These are phyloP conservation scores for Tetheella fluctuosa DNA, from an alignment of 2,888 invertebrate genomes.

Conservation along the genomic window DNA sequence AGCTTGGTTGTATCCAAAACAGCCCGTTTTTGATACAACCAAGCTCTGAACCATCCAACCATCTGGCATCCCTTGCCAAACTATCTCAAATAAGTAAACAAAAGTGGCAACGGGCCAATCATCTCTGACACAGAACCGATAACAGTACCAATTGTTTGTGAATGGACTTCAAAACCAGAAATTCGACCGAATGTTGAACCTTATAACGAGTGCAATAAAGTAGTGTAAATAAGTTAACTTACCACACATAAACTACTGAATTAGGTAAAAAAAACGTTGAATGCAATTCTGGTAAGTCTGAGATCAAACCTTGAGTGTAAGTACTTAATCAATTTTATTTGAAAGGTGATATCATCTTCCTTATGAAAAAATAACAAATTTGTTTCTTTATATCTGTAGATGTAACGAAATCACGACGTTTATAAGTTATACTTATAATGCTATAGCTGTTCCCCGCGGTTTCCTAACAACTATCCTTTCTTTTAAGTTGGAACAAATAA, in stretches of 20 bases:
- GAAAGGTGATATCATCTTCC: conserved; percentile 37
- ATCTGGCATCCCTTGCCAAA: neutral
- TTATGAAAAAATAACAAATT: conserved; percentile 25
- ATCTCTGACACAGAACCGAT: neutral
- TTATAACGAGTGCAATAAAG: neutral
- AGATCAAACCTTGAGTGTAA: conserved; percentile 23
- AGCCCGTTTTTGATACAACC: too few species aligned
- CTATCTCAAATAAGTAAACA: neutral
- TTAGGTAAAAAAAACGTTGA: conserved; percentile 30
- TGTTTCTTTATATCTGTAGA: neutral
- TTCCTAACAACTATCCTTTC: too few species aligned
- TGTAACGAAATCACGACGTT: neutral
- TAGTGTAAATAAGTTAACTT: neutral
- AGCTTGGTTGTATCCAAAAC: too few species aligned
- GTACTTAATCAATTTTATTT: conserved; percentile 33
- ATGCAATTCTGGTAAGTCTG: conserved; percentile 35
- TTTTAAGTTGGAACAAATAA: too few species aligned
- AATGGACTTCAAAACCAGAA: neutral
- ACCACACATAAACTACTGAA: conserved; percentile 9
- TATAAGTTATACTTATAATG: too few species aligned
- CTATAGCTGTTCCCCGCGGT: too few species aligned
- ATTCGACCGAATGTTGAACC: neutral
- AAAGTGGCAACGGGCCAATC: neutral
- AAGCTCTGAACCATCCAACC: neutral
- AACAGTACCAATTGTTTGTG: neutral